These are phyloP conservation scores for Tympanuchus pallidicinctus DNA, from an alignment of 2,113 vertebrate species.

Conservation along the genomic window DNA sequence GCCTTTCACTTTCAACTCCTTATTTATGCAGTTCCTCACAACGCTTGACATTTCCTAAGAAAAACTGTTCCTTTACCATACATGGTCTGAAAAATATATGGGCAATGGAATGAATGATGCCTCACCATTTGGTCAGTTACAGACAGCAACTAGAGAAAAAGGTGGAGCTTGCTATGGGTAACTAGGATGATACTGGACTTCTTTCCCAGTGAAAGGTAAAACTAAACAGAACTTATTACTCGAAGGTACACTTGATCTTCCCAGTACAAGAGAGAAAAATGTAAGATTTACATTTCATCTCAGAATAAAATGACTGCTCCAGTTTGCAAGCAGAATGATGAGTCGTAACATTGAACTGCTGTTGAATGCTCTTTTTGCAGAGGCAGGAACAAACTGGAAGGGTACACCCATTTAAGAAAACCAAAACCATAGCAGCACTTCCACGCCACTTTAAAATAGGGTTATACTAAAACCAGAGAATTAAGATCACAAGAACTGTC, in stretches of 20 bases:
- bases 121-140: neutral
- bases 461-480: neutral
- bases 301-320: neutral
- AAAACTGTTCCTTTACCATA: neutral
- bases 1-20: neutral
- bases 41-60: neutral
- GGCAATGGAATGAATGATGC: neutral
- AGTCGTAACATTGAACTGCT: neutral
- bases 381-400: neutral
- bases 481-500: neutral
- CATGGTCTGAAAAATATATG: neutral
- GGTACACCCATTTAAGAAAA: neutral
- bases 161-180: fast-evolving
- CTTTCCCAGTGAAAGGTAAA: neutral
- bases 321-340: neutral
- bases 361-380: neutral
- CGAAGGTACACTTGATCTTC: neutral
- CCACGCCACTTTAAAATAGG: neutral
- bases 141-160: neutral
- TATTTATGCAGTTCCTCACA: neutral
- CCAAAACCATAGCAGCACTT: neutral
- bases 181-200: neutral
- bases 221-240: neutral
- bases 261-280: neutral
- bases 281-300: neutral